phyloP scores from a whole-genome alignment of 1,140 invertebrate species.

The Cotesia glomerata region DNA sequence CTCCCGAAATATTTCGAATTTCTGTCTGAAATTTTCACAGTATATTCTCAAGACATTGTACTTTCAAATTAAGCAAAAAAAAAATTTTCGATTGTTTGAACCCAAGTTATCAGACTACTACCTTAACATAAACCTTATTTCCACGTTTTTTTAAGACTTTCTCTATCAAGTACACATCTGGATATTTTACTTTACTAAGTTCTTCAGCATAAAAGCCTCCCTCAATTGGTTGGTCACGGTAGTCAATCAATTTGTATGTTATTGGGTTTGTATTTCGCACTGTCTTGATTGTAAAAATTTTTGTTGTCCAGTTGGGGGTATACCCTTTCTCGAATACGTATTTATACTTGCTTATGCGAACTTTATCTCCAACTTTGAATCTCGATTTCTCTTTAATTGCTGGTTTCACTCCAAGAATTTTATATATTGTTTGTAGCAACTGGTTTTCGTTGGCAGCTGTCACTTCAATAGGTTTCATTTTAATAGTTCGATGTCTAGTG shows the following conservation, averaged over 20 bases:
- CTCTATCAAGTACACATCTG: slow-evolving; percentile 8
- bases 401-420: not conserved
- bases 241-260: not conserved
- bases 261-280: not conserved
- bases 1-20: too few relatives aligned
- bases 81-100: too few relatives aligned
- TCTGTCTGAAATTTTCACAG: too few relatives aligned
- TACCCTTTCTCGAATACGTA: not conserved
- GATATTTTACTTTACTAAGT: not conserved
- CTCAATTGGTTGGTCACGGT: not conserved
- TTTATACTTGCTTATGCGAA: slow-evolving; percentile 6
- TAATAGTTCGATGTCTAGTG: slow-evolving; percentile 12
- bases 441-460: not conserved
- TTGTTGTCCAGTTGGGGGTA: not conserved
- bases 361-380: slow-evolving; percentile 6
- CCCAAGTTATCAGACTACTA: too few relatives aligned
- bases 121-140: slow-evolving; percentile 14
- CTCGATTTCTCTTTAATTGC: not conserved
- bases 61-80: too few relatives aligned
- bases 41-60: too few relatives aligned
- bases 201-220: slow-evolving; percentile 1
- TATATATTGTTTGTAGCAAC: not conserved
- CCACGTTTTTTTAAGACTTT: not conserved
- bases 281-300: slow-evolving; percentile 10
- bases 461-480: slow-evolving; percentile 5